Conservation (phyloP, 2,888 invertebrate genomes). For the Netelia fuscicornis region DNA sequence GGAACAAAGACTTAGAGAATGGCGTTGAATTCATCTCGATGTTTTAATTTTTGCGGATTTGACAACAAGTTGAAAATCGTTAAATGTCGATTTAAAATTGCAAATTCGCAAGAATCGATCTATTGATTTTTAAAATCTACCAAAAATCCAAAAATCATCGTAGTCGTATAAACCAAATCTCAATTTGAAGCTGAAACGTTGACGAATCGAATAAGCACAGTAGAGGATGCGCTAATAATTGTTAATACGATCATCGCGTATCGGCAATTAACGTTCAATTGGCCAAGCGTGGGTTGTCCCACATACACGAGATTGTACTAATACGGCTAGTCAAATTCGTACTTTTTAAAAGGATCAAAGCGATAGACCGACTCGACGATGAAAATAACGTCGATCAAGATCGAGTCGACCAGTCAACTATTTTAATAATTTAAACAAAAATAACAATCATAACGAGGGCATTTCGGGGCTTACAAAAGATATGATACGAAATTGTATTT, state of each 20-base stretch:
- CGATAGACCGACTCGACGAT: neutral
- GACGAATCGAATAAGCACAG: neutral
- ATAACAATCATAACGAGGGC: too few relatives aligned
- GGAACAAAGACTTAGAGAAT: neutral
- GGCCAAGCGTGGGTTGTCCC: slow-evolving; percentile 9
- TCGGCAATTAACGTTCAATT: slow-evolving; percentile 45
- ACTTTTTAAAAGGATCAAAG: neutral
- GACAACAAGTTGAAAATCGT: neutral
- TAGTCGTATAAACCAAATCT: too few relatives aligned
- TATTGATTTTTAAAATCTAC: neutral
- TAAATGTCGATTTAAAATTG: too few relatives aligned
- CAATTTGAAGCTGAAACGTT: neutral
- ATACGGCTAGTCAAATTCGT: slow-evolving; percentile 4
- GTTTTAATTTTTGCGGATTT: neutral
- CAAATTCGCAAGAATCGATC: neutral
- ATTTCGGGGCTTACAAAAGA: neutral
- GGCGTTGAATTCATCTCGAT: neutral
- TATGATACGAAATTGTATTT: neutral
- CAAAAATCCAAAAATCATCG: too few relatives aligned
- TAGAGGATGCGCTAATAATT: slow-evolving; percentile 17
- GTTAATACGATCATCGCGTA: slow-evolving; percentile 32
- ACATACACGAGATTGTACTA: neutral
- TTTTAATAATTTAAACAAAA: too few relatives aligned
- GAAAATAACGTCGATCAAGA: neutral
- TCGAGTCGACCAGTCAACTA: too few relatives aligned